phyloP scores from a whole-genome alignment of 53 echinoderm and acorn worm genomes.

The Arbacia lixula region DNA sequence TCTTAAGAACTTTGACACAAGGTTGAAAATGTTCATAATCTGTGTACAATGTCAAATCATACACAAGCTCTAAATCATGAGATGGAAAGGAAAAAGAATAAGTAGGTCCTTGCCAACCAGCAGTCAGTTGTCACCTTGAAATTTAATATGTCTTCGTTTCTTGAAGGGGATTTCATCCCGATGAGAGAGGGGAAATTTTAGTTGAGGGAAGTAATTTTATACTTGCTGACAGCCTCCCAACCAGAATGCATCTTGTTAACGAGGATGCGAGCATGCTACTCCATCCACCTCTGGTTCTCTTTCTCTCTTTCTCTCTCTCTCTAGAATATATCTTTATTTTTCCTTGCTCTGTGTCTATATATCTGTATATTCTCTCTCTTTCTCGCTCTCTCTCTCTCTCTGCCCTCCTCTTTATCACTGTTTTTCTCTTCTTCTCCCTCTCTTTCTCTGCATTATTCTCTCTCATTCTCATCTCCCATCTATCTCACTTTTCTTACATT shows the following conservation, averaged over 20 bases:
- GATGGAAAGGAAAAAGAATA: neutral
- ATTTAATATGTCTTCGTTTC: constrained; percentile 30
- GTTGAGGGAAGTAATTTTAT: constrained; percentile 40
- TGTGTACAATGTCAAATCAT: no score
- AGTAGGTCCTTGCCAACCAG: constrained; percentile 7
- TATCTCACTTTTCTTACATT: neutral
- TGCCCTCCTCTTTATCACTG: neutral
- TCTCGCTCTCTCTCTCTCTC: neutral
- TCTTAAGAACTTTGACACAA: no score
- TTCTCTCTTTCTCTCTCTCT: neutral
- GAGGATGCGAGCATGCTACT: neutral
- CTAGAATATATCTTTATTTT: neutral
- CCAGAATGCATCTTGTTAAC: no score
- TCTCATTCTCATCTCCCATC: neutral
- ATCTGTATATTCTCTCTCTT: neutral
- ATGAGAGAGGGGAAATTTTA: constrained; percentile 38
- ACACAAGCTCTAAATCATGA: no score
- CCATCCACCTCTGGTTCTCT: neutral
- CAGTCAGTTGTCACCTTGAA: constrained; percentile 52
- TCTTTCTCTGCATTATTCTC: neutral
- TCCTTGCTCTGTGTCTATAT: neutral
- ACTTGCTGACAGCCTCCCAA: constrained; percentile 35
- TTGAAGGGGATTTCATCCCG: constrained; percentile 17
- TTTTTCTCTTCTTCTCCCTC: neutral
- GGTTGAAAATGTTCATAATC: no score